Evolutionary conservation across 2,797 vertebrate genomes (phyloP).

Genomic region (Neoniphon sammara): DNA sequence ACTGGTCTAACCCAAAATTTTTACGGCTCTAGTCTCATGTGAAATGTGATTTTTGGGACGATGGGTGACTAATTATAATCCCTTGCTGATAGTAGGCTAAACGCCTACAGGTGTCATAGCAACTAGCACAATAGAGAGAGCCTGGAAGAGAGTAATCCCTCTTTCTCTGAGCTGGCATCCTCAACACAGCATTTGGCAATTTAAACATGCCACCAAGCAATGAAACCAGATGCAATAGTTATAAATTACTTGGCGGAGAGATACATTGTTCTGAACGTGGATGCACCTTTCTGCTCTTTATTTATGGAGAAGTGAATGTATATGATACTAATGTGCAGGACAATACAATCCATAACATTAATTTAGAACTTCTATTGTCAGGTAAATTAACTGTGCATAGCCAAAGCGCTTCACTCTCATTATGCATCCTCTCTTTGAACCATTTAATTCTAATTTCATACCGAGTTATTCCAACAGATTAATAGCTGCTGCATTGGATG

Average conservation of each 20-base stretch:
- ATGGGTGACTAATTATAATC: slow-evolving; percentile 68
- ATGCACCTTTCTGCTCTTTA: slow-evolving; percentile 14
- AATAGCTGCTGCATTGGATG: slow-evolving; percentile 9
- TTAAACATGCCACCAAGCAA: slow-evolving; percentile 35
- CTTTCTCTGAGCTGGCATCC: slow-evolving; percentile 51
- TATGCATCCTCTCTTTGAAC: slow-evolving; percentile 13
- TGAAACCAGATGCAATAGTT: slow-evolving; percentile 40
- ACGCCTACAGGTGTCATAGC: slow-evolving; percentile 65
- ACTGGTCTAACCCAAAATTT: not conserved
- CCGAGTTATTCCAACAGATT: slow-evolving; percentile 34
- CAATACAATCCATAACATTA: slow-evolving; percentile 30
- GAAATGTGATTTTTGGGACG: slow-evolving; percentile 54
- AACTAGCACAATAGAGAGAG: slow-evolving; percentile 59
- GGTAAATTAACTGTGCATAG: slow-evolving; percentile 5
- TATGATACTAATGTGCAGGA: slow-evolving; percentile 10
- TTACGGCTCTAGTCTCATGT: slow-evolving; percentile 1
- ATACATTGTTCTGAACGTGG: slow-evolving; percentile 25
- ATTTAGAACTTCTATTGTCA: slow-evolving; percentile 22
- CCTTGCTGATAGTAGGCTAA: slow-evolving; percentile 60
- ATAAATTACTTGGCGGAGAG: slow-evolving; percentile 40
- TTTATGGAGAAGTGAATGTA: slow-evolving; percentile 7
- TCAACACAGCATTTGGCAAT: slow-evolving; percentile 51
- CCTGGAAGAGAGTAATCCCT: slow-evolving; percentile 63
- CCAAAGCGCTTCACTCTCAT: slow-evolving; percentile 16
- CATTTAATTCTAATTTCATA: slow-evolving; percentile 42